phyloP scores from a whole-genome alignment of 2,888 invertebrate species.

The Drosophila siamana region DNA sequence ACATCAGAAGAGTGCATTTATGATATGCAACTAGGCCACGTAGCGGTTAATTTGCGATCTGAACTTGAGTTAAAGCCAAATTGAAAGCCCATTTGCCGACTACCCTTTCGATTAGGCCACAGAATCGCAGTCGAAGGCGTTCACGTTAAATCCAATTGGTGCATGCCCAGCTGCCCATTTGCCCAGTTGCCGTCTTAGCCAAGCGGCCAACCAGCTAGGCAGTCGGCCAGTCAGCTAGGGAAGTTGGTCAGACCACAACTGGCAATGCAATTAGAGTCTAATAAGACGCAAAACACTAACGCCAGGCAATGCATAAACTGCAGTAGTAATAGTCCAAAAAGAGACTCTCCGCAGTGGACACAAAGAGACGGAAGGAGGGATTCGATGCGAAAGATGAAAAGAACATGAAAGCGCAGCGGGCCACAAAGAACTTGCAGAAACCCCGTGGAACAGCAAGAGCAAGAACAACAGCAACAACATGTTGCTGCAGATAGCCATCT shows the following conservation, averaged over 20 bases:
- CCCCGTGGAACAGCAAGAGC: slow-evolving; percentile 39
- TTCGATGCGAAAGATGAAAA: slow-evolving; percentile 45
- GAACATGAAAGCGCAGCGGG: slow-evolving; percentile 70
- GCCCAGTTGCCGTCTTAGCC: not conserved
- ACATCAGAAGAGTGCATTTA: not conserved
- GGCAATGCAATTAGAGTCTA: slow-evolving; percentile 78
- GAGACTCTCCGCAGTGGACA: not conserved
- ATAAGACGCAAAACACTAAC: slow-evolving; percentile 79
- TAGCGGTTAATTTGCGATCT: slow-evolving; percentile 54
- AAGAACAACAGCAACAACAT: slow-evolving; percentile 49
- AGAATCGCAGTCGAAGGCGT: slow-evolving; percentile 8
- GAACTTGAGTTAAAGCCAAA: slow-evolving; percentile 31
- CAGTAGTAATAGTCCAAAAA: slow-evolving; percentile 66
- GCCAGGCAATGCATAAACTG: slow-evolving; percentile 72
- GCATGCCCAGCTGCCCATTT: slow-evolving; percentile 34
- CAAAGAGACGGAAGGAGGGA: not conserved
- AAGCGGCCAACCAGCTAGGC: too few relatives aligned
- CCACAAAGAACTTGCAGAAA: slow-evolving; percentile 52
- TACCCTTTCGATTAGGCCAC: slow-evolving; percentile 36
- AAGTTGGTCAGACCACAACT: slow-evolving; percentile 44
- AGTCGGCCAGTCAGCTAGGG: not conserved
- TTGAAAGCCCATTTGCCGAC: slow-evolving; percentile 38
- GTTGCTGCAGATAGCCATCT: slow-evolving; percentile 74
- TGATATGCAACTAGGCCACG: slow-evolving; percentile 58
- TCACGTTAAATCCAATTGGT: slow-evolving; percentile 48